A percentile compares a stretch with the other conserved stretches of the same genome.
Evolutionary conservation across 2,888 invertebrate species (phyloP).

Genomic region (Spodoptera picta): DNA sequence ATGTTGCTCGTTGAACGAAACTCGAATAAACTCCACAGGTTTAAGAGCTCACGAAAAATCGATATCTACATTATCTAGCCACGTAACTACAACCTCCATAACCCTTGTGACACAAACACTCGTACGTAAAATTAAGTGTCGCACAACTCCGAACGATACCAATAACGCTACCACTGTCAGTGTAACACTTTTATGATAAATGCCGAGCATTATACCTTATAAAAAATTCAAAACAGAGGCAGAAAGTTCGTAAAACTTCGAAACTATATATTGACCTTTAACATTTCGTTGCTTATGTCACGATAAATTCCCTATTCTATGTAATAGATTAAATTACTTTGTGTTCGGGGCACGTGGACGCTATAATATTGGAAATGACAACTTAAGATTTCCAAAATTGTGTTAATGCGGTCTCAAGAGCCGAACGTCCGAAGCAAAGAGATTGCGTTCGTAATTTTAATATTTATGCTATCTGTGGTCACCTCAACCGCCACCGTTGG

Average conservation of each 20-base stretch:
- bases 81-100: conserved; percentile 36
- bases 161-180: conserved; percentile 25
- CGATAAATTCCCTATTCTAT: conserved; percentile 41
- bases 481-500: conserved; percentile 56
- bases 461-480: conserved; percentile 54
- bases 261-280: conserved; percentile 43
- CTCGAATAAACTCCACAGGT: conserved; percentile 11
- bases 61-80: conserved; percentile 41
- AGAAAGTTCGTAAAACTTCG: conserved; percentile 40
- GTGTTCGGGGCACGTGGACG: conserved; percentile 49
- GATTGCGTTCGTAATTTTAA: conserved; percentile 50
- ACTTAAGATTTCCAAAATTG: conserved; percentile 52
- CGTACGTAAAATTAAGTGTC: conserved; percentile 43
- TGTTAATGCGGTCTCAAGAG: conserved; percentile 57
- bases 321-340: conserved; percentile 43
- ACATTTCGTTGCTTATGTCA: conserved; percentile 24
- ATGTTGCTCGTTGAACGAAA: conserved; percentile 7
- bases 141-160: conserved; percentile 32
- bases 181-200: conserved; percentile 35
- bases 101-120: conserved; percentile 30
- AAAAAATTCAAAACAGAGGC: conserved; percentile 48
- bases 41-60: conserved; percentile 18
- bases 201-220: conserved; percentile 23
- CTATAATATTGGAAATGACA: conserved; percentile 45
- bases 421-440: conserved; percentile 17